Evolutionary conservation across 1,140 invertebrate species (phyloP).

Genomic region (Euura lappo): DNA sequence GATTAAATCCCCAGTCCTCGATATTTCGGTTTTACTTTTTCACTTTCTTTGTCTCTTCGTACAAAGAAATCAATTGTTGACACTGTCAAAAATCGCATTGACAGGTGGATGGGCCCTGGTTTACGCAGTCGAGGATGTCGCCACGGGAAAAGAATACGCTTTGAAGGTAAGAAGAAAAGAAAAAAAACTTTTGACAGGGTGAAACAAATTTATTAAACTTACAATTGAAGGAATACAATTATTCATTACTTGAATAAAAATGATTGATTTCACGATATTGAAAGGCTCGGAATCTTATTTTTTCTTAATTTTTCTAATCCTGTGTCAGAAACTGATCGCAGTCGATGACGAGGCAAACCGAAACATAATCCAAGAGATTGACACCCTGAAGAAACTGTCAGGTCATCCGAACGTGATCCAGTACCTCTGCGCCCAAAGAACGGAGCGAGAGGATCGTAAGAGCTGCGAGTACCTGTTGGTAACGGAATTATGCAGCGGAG

Average conservation of each 20-base stretch:
- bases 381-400: slow-evolving; percentile 76
- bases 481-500: slow-evolving; percentile 76
- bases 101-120: slow-evolving; percentile 94
- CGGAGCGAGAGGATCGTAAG: slow-evolving; percentile 65
- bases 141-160: slow-evolving; percentile 88
- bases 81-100: slow-evolving; percentile 49
- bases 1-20: neutral
- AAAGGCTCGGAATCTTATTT: slow-evolving; percentile 19
- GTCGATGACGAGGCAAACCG: slow-evolving; percentile 80
- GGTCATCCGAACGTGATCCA: slow-evolving; percentile 84
- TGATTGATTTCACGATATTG: too few relatives aligned
- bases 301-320: slow-evolving; percentile 27
- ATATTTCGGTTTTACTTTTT: slow-evolving; percentile 18
- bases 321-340: slow-evolving; percentile 72
- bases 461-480: slow-evolving; percentile 75
- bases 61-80: slow-evolving; percentile 25
- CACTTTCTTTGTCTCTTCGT: neutral
- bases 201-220: too few relatives aligned
- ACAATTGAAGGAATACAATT: too few relatives aligned
- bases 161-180: slow-evolving; percentile 75
- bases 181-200: too few relatives aligned
- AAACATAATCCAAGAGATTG: slow-evolving; percentile 80
- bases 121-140: slow-evolving; percentile 89
- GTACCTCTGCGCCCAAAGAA: slow-evolving; percentile 76
- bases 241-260: too few relatives aligned